phyloP scores from a whole-genome alignment of 1,140 invertebrate genomes.

The Drosophila rhopaloa region DNA sequence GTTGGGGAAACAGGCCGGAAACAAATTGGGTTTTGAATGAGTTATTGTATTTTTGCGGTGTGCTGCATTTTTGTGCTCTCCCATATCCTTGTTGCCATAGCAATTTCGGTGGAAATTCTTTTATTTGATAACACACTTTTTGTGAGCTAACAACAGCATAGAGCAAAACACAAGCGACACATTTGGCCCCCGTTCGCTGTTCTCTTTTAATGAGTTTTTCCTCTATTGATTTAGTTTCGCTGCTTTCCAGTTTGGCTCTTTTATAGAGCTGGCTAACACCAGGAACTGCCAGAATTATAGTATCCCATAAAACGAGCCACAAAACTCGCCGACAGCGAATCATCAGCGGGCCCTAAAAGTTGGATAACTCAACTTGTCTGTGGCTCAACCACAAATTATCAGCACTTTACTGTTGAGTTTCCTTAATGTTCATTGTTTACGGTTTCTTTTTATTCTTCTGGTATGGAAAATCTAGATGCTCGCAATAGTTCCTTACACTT shows the following conservation, averaged over 20 bases:
- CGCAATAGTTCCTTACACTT: slow-evolving; percentile 10
- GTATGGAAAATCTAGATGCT: slow-evolving; percentile 43
- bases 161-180: slow-evolving; percentile 28
- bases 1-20: slow-evolving; percentile 79
- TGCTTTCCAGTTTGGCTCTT: slow-evolving; percentile 12
- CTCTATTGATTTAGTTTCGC: slow-evolving; percentile 41
- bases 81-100: slow-evolving; percentile 4
- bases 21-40: slow-evolving; percentile 82
- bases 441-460: neutral
- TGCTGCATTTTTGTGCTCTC: slow-evolving; percentile 60
- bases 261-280: slow-evolving; percentile 18
- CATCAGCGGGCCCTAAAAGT: slow-evolving; percentile 35
- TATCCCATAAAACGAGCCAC: slow-evolving; percentile 31
- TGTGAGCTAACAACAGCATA: neutral
- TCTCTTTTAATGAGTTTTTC: slow-evolving; percentile 38
- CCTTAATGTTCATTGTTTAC: slow-evolving; percentile 37
- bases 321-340: slow-evolving; percentile 16
- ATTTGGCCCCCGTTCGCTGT: neutral
- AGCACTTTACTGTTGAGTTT: slow-evolving; percentile 59
- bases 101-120: slow-evolving; percentile 6
- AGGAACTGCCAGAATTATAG: slow-evolving; percentile 20
- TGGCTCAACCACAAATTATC: slow-evolving; percentile 67
- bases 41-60: slow-evolving; percentile 76
- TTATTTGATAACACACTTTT: slow-evolving; percentile 6
- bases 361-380: slow-evolving; percentile 37